Evolutionary conservation across 1,140 invertebrate species (phyloP).

Genomic region (Drosophila simulans): DNA sequence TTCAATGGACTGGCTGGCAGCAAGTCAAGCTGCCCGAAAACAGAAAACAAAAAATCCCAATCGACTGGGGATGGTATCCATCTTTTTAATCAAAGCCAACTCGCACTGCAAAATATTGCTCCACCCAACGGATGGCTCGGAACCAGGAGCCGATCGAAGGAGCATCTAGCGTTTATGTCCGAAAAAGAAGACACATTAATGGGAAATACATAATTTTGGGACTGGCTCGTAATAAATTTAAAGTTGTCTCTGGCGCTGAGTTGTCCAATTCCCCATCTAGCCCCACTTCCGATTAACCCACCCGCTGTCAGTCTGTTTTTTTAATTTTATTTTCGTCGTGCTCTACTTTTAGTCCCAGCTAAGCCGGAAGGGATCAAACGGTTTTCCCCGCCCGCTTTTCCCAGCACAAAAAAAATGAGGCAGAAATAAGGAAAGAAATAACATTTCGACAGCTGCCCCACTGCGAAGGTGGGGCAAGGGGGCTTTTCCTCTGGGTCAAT

Average conservation of each 20-base stretch:
- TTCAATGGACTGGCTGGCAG: conserved; percentile 52
- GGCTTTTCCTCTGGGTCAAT: conserved; percentile 38
- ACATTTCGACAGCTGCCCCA: conserved; percentile 42
- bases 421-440: conserved; percentile 43
- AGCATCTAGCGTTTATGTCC: not conserved
- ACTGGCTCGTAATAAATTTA: conserved; percentile 67
- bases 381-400: conserved; percentile 38
- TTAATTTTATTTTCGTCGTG: conserved; percentile 71
- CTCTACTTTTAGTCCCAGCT: conserved; percentile 64
- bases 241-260: conserved; percentile 40
- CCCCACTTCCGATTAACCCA: not conserved
- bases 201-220: conserved; percentile 72
- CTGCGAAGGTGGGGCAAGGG: not conserved
- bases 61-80: not conserved
- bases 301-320: conserved; percentile 31
- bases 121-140: conserved; percentile 1
- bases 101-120: conserved; percentile 1
- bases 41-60: not conserved
- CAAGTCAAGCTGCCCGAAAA: not conserved
- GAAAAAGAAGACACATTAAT: conserved; percentile 14
- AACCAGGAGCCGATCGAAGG: not conserved
- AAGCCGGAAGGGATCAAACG: conserved; percentile 81
- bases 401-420: conserved; percentile 6
- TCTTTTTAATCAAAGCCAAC: conserved; percentile 29
- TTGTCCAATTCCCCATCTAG: not conserved